Conservation (phyloP, 2,797 vertebrate species). For the Cyprinodon diabolis region DNA sequence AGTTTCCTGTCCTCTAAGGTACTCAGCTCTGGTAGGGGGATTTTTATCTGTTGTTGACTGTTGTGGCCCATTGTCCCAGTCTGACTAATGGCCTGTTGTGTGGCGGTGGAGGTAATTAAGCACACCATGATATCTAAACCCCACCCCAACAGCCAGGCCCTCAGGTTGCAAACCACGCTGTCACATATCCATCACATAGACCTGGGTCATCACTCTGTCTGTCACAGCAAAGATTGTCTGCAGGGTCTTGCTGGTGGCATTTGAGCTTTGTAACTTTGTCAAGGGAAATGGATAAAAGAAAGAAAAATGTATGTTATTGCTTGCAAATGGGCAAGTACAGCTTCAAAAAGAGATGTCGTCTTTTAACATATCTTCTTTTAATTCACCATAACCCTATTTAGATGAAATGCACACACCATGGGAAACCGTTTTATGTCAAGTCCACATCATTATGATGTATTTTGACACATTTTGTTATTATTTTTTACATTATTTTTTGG, state of each 20-base stretch:
- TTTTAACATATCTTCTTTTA: neutral
- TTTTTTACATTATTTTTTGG: neutral
- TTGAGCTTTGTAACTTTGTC: constrained; percentile 55
- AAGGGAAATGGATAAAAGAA: constrained; percentile 35
- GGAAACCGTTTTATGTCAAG: no score
- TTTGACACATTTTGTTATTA: neutral
- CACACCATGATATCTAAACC: constrained; percentile 81
- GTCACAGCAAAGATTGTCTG: constrained; percentile 62
- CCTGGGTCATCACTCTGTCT: constrained; percentile 75
- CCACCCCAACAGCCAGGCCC: constrained; percentile 73
- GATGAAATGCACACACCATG: no score
- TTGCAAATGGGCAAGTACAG: neutral
- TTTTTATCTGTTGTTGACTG: constrained; percentile 78
- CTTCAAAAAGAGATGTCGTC: neutral
- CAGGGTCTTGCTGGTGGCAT: constrained; percentile 61
- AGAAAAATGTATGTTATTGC: neutral
- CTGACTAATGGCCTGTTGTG: constrained; percentile 82
- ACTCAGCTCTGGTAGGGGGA: constrained; percentile 63
- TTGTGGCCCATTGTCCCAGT: constrained; percentile 69
- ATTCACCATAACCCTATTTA: no score
- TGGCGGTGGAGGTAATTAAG: constrained; percentile 84
- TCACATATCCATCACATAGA: constrained; percentile 81
- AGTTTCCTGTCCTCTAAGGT: constrained; percentile 43
- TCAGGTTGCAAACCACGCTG: constrained; percentile 63
- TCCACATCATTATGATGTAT: neutral